phyloP scores from a whole-genome alignment of 2,113 vertebrate species.

The Gallinago jamesoni region DNA sequence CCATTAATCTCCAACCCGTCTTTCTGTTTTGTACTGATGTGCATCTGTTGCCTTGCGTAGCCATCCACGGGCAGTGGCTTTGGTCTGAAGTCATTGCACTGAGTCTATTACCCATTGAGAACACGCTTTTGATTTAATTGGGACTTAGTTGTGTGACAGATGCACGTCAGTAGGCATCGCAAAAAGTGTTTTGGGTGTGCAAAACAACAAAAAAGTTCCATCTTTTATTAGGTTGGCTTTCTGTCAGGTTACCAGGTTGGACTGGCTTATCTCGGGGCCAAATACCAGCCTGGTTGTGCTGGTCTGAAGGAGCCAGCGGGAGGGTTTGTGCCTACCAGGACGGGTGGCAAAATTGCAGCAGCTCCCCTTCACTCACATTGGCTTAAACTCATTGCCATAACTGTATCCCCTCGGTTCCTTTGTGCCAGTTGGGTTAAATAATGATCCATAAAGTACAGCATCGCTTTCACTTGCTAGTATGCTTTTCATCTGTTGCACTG shows the following conservation, averaged over 20 bases:
- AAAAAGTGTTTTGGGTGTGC: not conserved
- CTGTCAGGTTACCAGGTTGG: not conserved
- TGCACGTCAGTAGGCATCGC: not conserved
- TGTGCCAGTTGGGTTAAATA: not conserved
- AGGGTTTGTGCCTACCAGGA: not conserved
- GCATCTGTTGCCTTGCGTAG: not conserved
- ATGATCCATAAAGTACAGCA: not conserved
- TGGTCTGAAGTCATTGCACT: not conserved
- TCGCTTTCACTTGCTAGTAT: not conserved
- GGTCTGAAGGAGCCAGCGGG: not conserved
- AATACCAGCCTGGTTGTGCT: not conserved
- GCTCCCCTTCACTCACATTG: not conserved
- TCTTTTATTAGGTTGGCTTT: not conserved
- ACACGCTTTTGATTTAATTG: not conserved
- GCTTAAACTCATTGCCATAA: not conserved
- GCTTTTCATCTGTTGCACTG: not conserved
- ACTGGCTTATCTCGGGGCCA: not conserved
- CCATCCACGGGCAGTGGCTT: not conserved
- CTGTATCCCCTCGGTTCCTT: not conserved
- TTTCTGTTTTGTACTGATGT: not conserved
- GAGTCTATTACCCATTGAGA: not conserved
- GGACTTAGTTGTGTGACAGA: not conserved
- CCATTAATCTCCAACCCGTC: not conserved
- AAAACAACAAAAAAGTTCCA: not conserved
- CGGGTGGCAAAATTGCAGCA: not conserved